Evolutionary conservation across 37 sponge, comb jelly and placozoan genomes (phyloP), one percentile per base, ranked within the genome.

Genomic region (Beroe ovata): DNA sequence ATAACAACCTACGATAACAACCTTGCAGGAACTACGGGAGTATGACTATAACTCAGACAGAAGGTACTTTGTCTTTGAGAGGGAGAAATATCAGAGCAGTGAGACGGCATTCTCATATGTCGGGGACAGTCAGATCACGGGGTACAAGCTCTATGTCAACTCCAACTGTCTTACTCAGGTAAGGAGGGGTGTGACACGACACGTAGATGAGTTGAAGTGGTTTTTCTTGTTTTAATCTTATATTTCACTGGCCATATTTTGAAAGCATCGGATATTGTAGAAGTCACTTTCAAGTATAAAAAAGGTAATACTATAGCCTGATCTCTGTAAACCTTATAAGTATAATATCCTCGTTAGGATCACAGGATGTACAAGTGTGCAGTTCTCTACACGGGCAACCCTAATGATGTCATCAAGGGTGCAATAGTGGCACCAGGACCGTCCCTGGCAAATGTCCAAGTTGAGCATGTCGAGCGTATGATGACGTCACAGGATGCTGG

Each of bases 351-450:
- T 18, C 20, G 4, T 30, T 38, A 77, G 84, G 28, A 14, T 1
- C 84, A 77, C 84, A 77, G 33, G 47, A 25, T 77, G 42, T 77
- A 42, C 47, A 39, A 77, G 84, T 39, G 84, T n/a, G 84, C 84
- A 38, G 26, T 40, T 25, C 54, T 77, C 36, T 19, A 77, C 42
- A 77, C 84, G 2, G 84, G 84, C 4, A 29, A 41, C 14, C 1
- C 41, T 1, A n/a, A 30, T 11, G 84, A 77, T 26, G 41, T 20
- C 1, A 35, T 77, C 28, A 1, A 20, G 54, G 84, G 84, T 3
- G 84, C 54, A 23, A n/a, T 77, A 26, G 25, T 77, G 25, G 28
- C 42, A 38, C 54, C 54, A 19, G 47, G 84, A 6, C 20, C 47
- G 1, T 42, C 26, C 11, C 26, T 77, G 19, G 41, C 54, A 6